Conservation (phyloP, 2,113 vertebrate species). For the Nesospiza acunhae region DNA sequence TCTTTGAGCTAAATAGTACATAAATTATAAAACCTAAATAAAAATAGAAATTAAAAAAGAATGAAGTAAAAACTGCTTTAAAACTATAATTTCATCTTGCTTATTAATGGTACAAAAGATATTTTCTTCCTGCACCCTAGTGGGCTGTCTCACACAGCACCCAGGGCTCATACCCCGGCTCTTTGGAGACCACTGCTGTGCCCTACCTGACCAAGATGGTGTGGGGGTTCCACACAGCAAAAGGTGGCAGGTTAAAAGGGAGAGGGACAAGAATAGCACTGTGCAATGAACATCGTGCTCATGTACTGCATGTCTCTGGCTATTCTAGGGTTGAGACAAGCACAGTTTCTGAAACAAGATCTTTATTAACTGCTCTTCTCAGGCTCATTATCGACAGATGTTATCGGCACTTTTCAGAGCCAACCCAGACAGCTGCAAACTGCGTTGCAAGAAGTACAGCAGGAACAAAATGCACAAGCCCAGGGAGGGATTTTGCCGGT, state of each 20-base stretch:
- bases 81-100: background rate
- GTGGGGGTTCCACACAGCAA: background rate
- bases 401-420: background rate
- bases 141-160: background rate
- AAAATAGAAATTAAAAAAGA: background rate
- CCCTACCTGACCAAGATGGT: background rate
- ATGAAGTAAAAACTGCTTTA: background rate
- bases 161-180: fast-evolving
- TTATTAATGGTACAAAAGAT: background rate
- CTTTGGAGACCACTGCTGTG: background rate
- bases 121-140: background rate
- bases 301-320: background rate
- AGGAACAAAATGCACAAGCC: background rate
- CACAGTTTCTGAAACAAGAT: background rate
- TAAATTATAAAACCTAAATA: background rate
- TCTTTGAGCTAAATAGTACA: background rate
- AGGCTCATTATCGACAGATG: background rate
- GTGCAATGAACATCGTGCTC: background rate
- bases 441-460: background rate
- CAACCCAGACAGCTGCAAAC: background rate
- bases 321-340: background rate
- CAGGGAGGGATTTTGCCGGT: background rate
- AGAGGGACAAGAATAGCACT: background rate
- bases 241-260: background rate
- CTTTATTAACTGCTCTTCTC: background rate